A percentile compares a stretch with the other conserved stretches of the same genome.
Conservation (phyloP, 2,113 vertebrate genomes). For the Dasyurus viverrinus region DNA sequence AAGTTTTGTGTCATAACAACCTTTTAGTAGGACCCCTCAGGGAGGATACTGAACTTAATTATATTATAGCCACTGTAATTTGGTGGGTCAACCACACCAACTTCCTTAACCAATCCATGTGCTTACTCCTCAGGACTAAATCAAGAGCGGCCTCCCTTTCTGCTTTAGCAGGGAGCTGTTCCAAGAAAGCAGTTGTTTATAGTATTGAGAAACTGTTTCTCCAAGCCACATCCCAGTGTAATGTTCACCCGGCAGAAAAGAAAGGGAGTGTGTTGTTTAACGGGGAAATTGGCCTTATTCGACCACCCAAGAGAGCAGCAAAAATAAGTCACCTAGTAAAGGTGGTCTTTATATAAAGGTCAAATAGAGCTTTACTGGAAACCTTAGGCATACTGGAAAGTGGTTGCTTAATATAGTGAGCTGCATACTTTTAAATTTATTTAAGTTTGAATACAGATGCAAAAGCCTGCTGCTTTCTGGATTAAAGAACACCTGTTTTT, state of each 20-base stretch:
- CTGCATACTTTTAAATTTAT: conserved; percentile 69
- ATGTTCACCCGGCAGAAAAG: conserved; percentile 68
- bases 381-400: conserved; percentile 74
- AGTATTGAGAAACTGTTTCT: conserved; percentile 77
- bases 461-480: conserved; percentile 49
- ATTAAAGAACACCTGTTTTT: conserved; percentile 16
- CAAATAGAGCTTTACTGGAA: conserved; percentile 77
- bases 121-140: conserved; percentile 65
- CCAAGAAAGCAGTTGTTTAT: conserved; percentile 77
- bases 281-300: conserved; percentile 72
- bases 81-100: conserved; percentile 80
- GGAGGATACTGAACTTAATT: conserved; percentile 84
- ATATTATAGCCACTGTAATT: conserved; percentile 83
- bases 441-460: conserved; percentile 57
- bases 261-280: conserved; percentile 65
- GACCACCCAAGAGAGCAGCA: conserved; percentile 79
- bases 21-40: conserved; percentile 77
- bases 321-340: conserved; percentile 79
- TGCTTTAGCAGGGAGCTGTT: conserved; percentile 69
- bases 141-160: conserved; percentile 70
- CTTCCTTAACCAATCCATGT: conserved; percentile 80
- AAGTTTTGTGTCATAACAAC: conserved; percentile 82
- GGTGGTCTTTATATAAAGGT: conserved; percentile 80
- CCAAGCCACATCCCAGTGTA: conserved; percentile 66
- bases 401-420: conserved; percentile 72